A percentile compares a stretch with the other conserved stretches of the same genome.
Conservation (phyloP, 2,113 vertebrate genomes). For the Rhegmatorhina hoffmannsi region DNA sequence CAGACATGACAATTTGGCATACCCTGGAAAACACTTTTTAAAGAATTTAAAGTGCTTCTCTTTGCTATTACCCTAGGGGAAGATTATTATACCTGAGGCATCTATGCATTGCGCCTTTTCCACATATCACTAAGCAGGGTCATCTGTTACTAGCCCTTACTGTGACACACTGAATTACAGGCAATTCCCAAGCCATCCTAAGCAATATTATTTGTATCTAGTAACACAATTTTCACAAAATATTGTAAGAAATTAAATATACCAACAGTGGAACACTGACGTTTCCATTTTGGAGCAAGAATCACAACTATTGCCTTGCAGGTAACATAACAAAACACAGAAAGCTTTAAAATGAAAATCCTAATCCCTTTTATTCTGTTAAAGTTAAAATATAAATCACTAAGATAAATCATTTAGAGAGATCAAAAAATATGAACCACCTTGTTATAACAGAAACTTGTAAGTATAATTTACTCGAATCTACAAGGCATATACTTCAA, state of each 20-base stretch:
- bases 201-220: background rate
- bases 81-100: background rate
- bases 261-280: background rate
- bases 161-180: background rate
- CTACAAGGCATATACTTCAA: background rate
- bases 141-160: background rate
- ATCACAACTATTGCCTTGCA: background rate
- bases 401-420: background rate
- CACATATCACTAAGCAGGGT: background rate
- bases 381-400: background rate
- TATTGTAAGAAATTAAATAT: background rate
- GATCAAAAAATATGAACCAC: background rate
- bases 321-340: background rate
- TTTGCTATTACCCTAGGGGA: background rate
- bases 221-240: background rate
- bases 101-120: background rate
- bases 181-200: background rate
- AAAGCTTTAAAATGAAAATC: background rate
- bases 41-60: background rate
- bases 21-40: background rate
- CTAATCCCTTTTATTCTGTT: background rate
- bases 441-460: background rate
- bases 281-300: background rate
- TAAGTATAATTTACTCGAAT: background rate
- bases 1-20: background rate